Conservation (phyloP, 2,888 invertebrate species). For the Nowickia ferox region DNA sequence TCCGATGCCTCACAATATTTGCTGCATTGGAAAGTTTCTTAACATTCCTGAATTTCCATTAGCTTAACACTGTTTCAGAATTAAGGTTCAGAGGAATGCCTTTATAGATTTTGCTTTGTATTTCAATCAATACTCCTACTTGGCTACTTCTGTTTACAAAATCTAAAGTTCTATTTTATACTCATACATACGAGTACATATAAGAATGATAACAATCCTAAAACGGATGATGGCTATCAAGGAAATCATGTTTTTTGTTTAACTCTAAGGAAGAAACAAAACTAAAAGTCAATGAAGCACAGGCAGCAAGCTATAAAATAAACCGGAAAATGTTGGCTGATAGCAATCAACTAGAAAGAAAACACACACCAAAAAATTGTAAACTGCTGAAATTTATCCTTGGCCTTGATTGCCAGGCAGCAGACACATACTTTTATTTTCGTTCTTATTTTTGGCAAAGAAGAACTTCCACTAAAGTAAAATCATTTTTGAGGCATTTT, state of each 20-base stretch:
- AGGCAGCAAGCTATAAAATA: conserved; percentile 37
- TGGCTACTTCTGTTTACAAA: background rate
- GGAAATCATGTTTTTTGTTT: conserved; percentile 9
- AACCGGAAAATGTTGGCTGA: conserved; percentile 62
- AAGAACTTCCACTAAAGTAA: conserved; percentile 14
- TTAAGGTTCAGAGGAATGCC: background rate
- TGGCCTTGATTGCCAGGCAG: conserved; percentile 50
- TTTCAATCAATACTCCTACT: background rate
- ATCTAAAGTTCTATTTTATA: conserved; percentile 2
- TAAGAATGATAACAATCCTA: conserved; percentile 39
- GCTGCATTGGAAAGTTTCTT: too few species aligned
- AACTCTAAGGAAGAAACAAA: conserved; percentile 4
- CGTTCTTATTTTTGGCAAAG: conserved; percentile 18
- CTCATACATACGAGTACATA: background rate
- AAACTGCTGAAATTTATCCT: conserved; percentile 48
- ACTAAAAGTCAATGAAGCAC: conserved; percentile 43
- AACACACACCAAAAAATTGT: conserved; percentile 33
- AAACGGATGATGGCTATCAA: conserved; percentile 47
- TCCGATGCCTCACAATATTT: too few species aligned
- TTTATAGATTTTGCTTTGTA: background rate
- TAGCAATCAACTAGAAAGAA: conserved; percentile 37
- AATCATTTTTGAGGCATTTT: conserved; percentile 1
- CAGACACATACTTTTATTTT: conserved; percentile 5
- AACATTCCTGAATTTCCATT: too few species aligned
- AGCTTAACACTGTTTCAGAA: background rate